Evolutionary conservation across 1,140 invertebrate species (phyloP).

Genomic region (Planococcus citri): DNA sequence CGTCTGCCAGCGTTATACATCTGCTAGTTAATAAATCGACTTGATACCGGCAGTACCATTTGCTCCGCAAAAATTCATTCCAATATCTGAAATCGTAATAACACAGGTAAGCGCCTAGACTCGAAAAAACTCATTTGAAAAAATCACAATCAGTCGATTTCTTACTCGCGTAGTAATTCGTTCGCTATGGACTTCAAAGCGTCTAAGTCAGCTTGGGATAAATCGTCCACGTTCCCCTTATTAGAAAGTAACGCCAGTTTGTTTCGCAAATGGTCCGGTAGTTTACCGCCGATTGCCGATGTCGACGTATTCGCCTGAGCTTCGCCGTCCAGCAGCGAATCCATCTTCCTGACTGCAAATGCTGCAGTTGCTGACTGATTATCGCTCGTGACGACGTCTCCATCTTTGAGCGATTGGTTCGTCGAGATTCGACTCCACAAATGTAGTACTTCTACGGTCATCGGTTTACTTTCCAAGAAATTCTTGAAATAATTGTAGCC

Average conservation of each 20-base stretch:
- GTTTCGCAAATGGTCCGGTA: not conserved
- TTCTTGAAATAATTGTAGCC: not conserved
- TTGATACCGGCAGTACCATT: slow-evolving; percentile 79
- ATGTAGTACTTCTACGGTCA: not conserved
- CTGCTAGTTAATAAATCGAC: slow-evolving; percentile 72
- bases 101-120: not conserved
- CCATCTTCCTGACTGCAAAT: not conserved
- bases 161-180: not conserved
- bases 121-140: not conserved
- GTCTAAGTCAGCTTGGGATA: not conserved
- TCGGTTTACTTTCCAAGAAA: not conserved
- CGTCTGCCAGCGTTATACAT: slow-evolving; percentile 64
- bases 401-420: not conserved
- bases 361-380: not conserved
- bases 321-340: too few species aligned
- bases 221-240: not conserved
- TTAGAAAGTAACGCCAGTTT: not conserved
- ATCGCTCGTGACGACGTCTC: not conserved
- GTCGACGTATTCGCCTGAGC: too few species aligned
- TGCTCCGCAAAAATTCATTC: slow-evolving; percentile 56
- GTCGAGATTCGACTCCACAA: not conserved
- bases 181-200: not conserved
- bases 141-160: not conserved
- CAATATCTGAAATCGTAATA: slow-evolving; percentile 27
- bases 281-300: not conserved